Evolutionary conservation across 2,888 invertebrate species (phyloP).

Genomic region (Cactoblastis cactorum): DNA sequence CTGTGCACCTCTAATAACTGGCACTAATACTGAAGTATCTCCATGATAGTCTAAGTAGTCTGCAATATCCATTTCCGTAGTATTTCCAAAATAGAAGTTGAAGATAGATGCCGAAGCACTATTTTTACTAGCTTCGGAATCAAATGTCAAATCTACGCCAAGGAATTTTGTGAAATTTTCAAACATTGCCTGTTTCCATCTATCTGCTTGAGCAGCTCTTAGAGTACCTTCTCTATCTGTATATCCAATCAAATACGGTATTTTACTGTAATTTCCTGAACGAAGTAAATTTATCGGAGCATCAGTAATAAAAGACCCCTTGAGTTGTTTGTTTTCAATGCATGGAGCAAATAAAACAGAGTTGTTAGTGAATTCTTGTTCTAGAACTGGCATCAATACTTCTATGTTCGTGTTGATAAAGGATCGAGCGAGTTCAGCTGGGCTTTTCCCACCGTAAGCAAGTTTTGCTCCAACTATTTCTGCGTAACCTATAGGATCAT

Average conservation of each 20-base stretch:
- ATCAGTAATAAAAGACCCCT: conserved; percentile 46
- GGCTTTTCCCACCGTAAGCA: conserved; percentile 40
- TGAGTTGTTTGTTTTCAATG: conserved; percentile 45
- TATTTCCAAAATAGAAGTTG: conserved; percentile 49
- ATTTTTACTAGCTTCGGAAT: conserved; percentile 29
- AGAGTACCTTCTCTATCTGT: conserved; percentile 61
- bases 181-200: conserved; percentile 56
- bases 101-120: conserved; percentile 37
- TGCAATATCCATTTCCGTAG: conserved; percentile 46
- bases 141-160: conserved; percentile 49
- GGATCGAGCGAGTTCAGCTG: conserved; percentile 40
- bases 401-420: conserved; percentile 31
- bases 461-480: conserved; percentile 42
- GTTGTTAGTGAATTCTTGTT: conserved; percentile 51
- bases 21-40: conserved; percentile 50
- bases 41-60: conserved; percentile 63
- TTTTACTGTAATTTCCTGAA: conserved; percentile 48
- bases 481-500: conserved; percentile 57
- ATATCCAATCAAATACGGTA: conserved; percentile 58
- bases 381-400: conserved; percentile 39
- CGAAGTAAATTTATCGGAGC: conserved; percentile 52
- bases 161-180: conserved; percentile 55
- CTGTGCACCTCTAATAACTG: conserved; percentile 47
- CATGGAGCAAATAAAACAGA: conserved; percentile 65
- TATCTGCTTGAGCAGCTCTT: conserved; percentile 44